Evolutionary conservation across 2,113 vertebrate species (phyloP).

Genomic region (Centrocercus urophasianus): DNA sequence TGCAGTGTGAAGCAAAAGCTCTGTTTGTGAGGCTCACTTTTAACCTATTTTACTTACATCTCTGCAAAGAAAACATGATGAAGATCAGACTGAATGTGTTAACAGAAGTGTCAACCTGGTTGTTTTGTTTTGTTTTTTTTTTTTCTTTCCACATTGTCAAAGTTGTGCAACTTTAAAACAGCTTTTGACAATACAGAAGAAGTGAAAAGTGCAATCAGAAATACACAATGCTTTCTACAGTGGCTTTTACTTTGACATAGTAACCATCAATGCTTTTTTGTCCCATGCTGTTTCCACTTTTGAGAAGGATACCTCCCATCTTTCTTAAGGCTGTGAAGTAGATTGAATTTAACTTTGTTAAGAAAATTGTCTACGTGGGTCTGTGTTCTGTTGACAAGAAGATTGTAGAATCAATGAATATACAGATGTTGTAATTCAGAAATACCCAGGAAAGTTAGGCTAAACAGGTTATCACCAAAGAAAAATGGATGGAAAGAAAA

Average conservation of each 20-base stretch:
- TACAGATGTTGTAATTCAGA: too few relatives aligned
- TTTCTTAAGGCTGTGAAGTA: neutral
- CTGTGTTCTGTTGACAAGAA: neutral
- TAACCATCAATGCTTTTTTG: neutral
- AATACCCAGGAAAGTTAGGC: too few relatives aligned
- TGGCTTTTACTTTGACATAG: neutral
- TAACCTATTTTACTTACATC: neutral
- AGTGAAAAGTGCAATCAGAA: neutral
- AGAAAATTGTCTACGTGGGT: neutral
- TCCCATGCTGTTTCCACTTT: neutral
- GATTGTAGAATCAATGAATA: too few relatives aligned
- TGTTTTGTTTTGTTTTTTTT: too few relatives aligned
- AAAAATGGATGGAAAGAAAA: too few relatives aligned
- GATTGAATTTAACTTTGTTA: neutral
- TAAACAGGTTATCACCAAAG: too few relatives aligned
- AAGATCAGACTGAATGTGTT: neutral
- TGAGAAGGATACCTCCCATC: neutral
- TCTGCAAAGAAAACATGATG: neutral
- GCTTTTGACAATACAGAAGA: neutral
- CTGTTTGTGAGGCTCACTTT: neutral
- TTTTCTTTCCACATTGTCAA: neutral
- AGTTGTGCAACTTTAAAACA: neutral
- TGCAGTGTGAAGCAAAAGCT: neutral
- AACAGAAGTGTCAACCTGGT: neutral
- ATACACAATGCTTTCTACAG: neutral